Conservation (phyloP, 2,113 vertebrate species). For the Oryzias celebensis region DNA sequence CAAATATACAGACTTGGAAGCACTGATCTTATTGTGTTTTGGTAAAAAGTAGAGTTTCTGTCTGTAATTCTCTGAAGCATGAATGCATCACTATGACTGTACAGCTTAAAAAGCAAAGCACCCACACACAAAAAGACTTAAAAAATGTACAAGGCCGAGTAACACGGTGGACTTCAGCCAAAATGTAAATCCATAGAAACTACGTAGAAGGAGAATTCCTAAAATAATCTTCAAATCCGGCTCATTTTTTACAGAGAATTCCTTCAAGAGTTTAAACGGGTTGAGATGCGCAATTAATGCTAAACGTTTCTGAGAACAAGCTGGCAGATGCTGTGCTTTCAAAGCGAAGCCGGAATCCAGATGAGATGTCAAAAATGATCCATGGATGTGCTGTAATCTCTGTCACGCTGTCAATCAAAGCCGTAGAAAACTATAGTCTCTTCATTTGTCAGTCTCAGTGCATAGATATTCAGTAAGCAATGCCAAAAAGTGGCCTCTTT, state of each 20-base stretch:
- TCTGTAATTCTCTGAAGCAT: conserved; percentile 28
- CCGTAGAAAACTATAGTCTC: conserved; percentile 13
- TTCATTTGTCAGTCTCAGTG: conserved; percentile 10
- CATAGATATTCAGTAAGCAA: conserved; percentile 3
- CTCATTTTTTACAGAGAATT: too few species aligned
- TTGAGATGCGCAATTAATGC: too few species aligned
- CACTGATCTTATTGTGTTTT: conserved; percentile 15
- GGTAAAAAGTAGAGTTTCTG: conserved; percentile 26
- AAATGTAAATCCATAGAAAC: too few species aligned
- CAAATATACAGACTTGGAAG: conserved; percentile 42
- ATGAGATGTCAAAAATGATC: too few species aligned
- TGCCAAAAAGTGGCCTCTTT: background rate
- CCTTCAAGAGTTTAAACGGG: too few species aligned
- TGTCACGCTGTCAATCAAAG: conserved; percentile 1
- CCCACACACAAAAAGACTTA: conserved; percentile 29
- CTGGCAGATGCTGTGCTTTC: too few species aligned
- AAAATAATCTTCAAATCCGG: too few species aligned
- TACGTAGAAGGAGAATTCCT: too few species aligned
- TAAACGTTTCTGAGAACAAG: too few species aligned
- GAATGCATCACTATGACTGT: conserved; percentile 34
- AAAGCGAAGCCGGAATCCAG: too few species aligned
- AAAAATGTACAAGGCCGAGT: background rate
- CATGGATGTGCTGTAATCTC: conserved; percentile 4
- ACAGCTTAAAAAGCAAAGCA: conserved; percentile 41
- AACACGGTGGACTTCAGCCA: too few species aligned